These are phyloP conservation scores for Eupithecia abbreviata DNA, from an alignment of 2,888 invertebrate genomes.

Conservation along the genomic window DNA sequence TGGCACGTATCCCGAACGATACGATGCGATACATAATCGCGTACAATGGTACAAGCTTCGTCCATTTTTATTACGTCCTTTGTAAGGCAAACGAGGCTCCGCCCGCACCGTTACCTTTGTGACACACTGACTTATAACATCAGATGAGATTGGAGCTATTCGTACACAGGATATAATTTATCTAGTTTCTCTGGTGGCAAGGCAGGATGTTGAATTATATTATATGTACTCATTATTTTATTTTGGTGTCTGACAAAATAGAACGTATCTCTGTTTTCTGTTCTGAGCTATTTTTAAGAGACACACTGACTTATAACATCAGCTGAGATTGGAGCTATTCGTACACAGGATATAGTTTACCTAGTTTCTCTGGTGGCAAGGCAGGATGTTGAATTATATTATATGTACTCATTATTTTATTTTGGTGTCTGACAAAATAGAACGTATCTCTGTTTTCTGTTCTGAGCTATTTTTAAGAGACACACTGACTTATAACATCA, in stretches of 20 bases:
- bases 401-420: background rate
- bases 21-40: conserved; percentile 33
- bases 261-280: background rate
- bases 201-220: background rate
- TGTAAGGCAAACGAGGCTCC: conserved; percentile 63
- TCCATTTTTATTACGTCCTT: conserved; percentile 67
- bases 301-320: conserved; percentile 43
- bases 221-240: background rate
- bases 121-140: conserved; percentile 42
- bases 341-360: conserved; percentile 9
- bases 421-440: background rate
- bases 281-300: background rate
- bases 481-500: conserved; percentile 43
- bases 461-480: conserved; percentile 6
- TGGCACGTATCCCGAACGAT: conserved; percentile 33
- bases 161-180: conserved; percentile 9
- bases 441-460: background rate
- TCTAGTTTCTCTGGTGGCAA: background rate
- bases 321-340: conserved; percentile 17
- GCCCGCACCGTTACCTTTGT: conserved; percentile 42
- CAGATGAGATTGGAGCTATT: conserved; percentile 25
- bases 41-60: conserved; percentile 41
- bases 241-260: background rate
- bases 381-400: background rate
- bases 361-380: background rate